phyloP scores from a whole-genome alignment of 1,140 invertebrate genomes.

The Oscheius sp. region DNA sequence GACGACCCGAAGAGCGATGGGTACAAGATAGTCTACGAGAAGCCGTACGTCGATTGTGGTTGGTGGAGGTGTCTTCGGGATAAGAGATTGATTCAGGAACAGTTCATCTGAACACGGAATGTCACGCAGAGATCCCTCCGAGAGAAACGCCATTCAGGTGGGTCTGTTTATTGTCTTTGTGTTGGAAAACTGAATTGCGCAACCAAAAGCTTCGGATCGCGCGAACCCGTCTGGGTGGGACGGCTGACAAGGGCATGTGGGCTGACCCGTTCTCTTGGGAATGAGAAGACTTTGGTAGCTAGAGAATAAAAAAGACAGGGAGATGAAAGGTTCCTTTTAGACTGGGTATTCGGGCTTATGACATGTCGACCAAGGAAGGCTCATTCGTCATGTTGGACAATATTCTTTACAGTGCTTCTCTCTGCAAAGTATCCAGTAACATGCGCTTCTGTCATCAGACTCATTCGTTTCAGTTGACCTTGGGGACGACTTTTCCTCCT shows the following conservation, averaged over 20 bases:
- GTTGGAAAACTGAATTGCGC: too few species aligned
- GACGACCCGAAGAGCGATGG: slow-evolving; percentile 37
- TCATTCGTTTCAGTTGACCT: slow-evolving; percentile 51
- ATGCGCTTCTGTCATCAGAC: background rate
- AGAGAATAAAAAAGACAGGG: too few species aligned
- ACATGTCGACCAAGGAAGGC: slow-evolving; percentile 52
- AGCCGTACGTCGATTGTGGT: slow-evolving; percentile 54
- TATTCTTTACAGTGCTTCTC: slow-evolving; percentile 53
- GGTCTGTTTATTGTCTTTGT: background rate
- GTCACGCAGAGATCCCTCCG: slow-evolving; percentile 51
- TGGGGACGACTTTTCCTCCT: slow-evolving; percentile 46
- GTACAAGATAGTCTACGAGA: slow-evolving; percentile 47
- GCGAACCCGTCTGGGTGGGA: too few species aligned
- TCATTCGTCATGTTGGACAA: slow-evolving; percentile 59
- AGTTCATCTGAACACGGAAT: slow-evolving; percentile 54
- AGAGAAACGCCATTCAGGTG: slow-evolving; percentile 44
- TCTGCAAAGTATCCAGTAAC: slow-evolving; percentile 57
- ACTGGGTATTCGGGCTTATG: slow-evolving; percentile 53
- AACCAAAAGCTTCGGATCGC: too few species aligned
- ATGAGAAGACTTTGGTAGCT: too few species aligned
- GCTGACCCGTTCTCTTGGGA: too few species aligned
- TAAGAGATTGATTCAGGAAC: slow-evolving; percentile 35
- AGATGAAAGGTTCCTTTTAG: too few species aligned
- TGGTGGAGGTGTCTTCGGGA: background rate
- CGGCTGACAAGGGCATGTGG: too few species aligned